Evolutionary conservation across 2,888 invertebrate species (phyloP).

Genomic region (Portevinia maculata): DNA sequence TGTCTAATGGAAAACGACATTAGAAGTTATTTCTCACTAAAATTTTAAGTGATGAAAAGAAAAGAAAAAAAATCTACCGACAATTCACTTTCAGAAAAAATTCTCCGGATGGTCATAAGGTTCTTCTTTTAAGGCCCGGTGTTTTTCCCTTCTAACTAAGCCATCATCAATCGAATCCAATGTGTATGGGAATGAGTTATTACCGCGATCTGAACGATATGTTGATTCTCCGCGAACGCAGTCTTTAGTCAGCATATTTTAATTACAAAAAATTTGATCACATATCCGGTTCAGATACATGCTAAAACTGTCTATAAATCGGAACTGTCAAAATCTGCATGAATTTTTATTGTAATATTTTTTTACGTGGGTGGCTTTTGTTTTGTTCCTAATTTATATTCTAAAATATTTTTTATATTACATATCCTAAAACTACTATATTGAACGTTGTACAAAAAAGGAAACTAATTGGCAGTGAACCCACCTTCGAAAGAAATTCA

Average conservation of each 20-base stretch:
- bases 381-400: slow-evolving; percentile 60
- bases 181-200: too few relatives aligned
- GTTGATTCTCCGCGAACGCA: background rate
- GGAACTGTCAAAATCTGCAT: slow-evolving; percentile 41
- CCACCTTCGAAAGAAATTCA: slow-evolving; percentile 5
- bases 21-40: too few relatives aligned
- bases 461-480: background rate
- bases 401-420: slow-evolving; percentile 29
- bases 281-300: slow-evolving; percentile 36
- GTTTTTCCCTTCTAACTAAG: too few relatives aligned
- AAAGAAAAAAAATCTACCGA: too few relatives aligned
- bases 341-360: slow-evolving; percentile 47
- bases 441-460: slow-evolving; percentile 9
- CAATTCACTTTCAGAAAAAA: too few relatives aligned
- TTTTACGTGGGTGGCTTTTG: slow-evolving; percentile 54
- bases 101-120: too few relatives aligned
- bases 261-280: background rate
- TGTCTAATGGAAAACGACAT: too few relatives aligned
- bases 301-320: background rate
- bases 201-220: too few relatives aligned
- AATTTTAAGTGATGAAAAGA: too few relatives aligned
- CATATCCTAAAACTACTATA: background rate
- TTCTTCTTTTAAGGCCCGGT: too few relatives aligned
- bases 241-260: background rate
- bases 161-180: too few relatives aligned